These are phyloP conservation scores for western clawed frog (Xenopus tropicalis) DNA, from an alignment of 2,113 vertebrate species.

Conservation along the genomic window DNA sequence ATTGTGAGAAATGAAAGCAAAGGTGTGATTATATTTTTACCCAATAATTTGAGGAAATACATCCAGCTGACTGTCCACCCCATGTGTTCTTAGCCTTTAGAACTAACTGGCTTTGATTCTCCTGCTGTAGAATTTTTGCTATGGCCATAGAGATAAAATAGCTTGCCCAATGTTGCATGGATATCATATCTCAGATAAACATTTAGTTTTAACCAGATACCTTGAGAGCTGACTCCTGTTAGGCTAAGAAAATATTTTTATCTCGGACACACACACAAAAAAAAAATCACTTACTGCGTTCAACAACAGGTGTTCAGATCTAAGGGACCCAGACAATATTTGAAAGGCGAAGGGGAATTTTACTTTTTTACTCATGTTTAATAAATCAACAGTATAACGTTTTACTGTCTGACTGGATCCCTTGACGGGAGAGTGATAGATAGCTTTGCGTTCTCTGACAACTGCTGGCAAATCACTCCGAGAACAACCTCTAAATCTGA, in stretches of 20 bases:
- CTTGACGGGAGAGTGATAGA: conserved; percentile 67
- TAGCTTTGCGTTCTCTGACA: conserved; percentile 73
- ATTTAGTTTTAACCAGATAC: conserved; percentile 1
- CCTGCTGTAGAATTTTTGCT: too few species aligned
- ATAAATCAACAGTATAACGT: conserved; percentile 76
- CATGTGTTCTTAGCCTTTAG: too few species aligned
- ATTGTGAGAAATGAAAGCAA: too few species aligned
- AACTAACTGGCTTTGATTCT: too few species aligned
- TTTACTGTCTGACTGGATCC: conserved; percentile 69
- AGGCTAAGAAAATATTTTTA: conserved; percentile 2
- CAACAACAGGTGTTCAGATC: conserved; percentile 71
- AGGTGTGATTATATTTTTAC: too few species aligned
- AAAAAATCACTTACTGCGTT: conserved; percentile 45
- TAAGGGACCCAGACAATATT: conserved; percentile 52
- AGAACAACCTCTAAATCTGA: conserved; percentile 91
- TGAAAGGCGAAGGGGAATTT: conserved; percentile 44
- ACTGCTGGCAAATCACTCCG: conserved; percentile 88
- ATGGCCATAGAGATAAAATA: neutral
- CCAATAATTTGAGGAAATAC: too few species aligned
- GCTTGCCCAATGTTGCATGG: neutral
- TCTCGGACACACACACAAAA: conserved; percentile 1
- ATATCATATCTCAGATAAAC: neutral
- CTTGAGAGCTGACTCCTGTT: neutral
- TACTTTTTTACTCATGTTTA: conserved; percentile 55
- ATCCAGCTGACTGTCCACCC: too few species aligned